These are phyloP conservation scores for Cydia amplana DNA, from an alignment of 1,140 invertebrate genomes.

Conservation along the genomic window DNA sequence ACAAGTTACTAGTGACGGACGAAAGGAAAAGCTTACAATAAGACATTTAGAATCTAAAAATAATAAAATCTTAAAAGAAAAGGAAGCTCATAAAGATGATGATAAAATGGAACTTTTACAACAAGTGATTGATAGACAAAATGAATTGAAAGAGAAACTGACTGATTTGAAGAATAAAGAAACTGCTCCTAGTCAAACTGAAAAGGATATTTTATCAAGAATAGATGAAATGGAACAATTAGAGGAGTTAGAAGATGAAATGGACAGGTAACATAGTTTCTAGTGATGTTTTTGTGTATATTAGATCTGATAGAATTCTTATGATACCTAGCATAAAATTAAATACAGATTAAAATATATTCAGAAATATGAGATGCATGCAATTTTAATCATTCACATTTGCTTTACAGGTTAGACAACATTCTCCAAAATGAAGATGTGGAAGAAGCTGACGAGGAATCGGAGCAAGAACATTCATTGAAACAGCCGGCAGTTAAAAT, in stretches of 20 bases:
- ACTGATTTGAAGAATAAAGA: conserved; percentile 70
- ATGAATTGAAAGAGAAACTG: conserved; percentile 75
- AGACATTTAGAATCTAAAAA: conserved; percentile 34
- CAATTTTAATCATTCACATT: conserved; percentile 30
- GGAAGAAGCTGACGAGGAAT: conserved; percentile 42
- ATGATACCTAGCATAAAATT: too few species aligned
- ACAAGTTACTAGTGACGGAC: not conserved
- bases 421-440: conserved; percentile 53
- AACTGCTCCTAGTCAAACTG: conserved; percentile 60
- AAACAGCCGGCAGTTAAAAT: conserved; percentile 37
- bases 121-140: conserved; percentile 78
- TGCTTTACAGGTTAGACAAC: conserved; percentile 60
- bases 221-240: conserved; percentile 81
- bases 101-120: conserved; percentile 59
- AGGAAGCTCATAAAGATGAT: conserved; percentile 32
- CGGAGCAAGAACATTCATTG: conserved; percentile 28
- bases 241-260: conserved; percentile 81
- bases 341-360: too few species aligned
- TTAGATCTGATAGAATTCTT: too few species aligned
- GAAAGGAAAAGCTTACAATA: not conserved
- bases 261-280: conserved; percentile 61
- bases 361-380: not conserved
- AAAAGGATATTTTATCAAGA: conserved; percentile 73
- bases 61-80: conserved; percentile 35
- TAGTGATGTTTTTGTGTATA: conserved; percentile 3